Percentiles rank a stretch among this genome's conserved stretches.
Evolutionary conservation across 2,888 invertebrate genomes (phyloP).

Genomic region (Cybosia mesomella): DNA sequence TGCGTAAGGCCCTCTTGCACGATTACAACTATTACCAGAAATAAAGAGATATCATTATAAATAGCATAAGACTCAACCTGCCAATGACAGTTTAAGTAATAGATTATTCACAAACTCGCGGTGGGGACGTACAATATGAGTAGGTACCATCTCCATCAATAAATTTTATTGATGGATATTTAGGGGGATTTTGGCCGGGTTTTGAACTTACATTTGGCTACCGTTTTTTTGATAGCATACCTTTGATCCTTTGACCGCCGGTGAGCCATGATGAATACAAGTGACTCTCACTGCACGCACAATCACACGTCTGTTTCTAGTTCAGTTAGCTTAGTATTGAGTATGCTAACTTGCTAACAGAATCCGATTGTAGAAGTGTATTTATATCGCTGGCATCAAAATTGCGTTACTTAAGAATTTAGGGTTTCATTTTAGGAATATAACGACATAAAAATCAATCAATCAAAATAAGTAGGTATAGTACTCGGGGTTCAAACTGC

Average conservation of each 20-base stretch:
- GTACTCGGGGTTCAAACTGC: neutral
- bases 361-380: neutral
- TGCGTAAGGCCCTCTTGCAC: neutral
- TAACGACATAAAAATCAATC: neutral
- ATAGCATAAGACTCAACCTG: neutral
- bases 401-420: neutral
- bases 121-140: neutral
- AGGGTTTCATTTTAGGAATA: too few relatives aligned
- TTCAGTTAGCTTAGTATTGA: neutral
- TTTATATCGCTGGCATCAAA: neutral
- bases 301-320: too few relatives aligned
- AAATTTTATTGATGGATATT: neutral
- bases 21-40: conserved; percentile 4
- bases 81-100: too few relatives aligned
- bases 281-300: too few relatives aligned
- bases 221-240: too few relatives aligned
- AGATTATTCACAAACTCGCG: neutral
- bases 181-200: neutral
- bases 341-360: neutral
- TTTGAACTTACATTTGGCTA: too few relatives aligned
- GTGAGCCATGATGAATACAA: too few relatives aligned
- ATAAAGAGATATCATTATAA: neutral
- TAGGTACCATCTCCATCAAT: neutral
- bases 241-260: too few relatives aligned
- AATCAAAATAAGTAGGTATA: neutral